phyloP scores from a whole-genome alignment of 2,113 vertebrate genomes.

The Apteryx owenii region DNA sequence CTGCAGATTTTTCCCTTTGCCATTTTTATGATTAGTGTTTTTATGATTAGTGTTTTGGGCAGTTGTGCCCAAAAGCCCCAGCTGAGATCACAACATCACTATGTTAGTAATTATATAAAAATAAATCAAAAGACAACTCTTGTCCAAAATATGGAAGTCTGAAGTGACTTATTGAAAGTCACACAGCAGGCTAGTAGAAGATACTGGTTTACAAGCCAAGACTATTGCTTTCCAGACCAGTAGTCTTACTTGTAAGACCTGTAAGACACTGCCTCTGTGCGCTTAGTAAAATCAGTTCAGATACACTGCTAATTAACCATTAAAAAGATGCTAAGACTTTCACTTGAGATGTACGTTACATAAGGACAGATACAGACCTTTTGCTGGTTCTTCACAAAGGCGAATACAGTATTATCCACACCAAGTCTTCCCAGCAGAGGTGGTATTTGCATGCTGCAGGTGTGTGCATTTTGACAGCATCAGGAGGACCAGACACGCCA shows the following conservation, averaged over 20 bases:
- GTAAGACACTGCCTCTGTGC: not conserved
- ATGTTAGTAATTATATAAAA: not conserved
- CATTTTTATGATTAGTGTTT: not conserved
- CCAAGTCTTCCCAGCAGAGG: not conserved
- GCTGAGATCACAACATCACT: not conserved
- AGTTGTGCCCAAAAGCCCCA: accelerated
- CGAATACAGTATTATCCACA: not conserved
- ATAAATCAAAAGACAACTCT: not conserved
- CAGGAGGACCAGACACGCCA: accelerated
- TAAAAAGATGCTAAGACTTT: not conserved
- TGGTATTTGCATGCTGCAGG: not conserved
- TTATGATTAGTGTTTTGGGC: not conserved
- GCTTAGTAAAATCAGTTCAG: not conserved
- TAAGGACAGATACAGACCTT: not conserved
- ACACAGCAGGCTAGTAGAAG: not conserved
- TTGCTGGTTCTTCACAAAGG: not conserved
- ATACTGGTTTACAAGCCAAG: not conserved
- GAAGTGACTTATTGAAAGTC: not conserved
- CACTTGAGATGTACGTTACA: too few relatives aligned
- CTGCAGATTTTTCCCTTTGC: not conserved
- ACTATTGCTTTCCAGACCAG: not conserved
- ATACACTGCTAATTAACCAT: not conserved
- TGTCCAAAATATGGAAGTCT: not conserved
- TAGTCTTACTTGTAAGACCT: not conserved
- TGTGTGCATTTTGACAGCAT: too few relatives aligned